Percentiles rank a stretch among this genome's conserved stretches.
Evolutionary conservation across 53 echinoderm and acorn worm species (phyloP).

Genomic region (Paracentrotus lividus): DNA sequence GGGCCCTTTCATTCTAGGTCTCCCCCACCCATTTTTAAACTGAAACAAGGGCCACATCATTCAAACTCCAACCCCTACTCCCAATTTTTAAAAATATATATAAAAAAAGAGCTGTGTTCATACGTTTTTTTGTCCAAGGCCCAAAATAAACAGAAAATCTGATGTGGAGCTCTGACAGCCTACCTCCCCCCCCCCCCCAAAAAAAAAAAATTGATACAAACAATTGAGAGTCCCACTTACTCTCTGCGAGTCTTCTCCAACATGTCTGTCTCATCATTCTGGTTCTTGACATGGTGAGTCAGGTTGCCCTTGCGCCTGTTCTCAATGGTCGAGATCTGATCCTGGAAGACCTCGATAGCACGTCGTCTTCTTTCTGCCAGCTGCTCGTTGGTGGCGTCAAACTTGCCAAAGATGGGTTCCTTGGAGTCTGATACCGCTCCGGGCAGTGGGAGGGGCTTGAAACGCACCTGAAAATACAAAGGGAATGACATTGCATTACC

Average conservation of each 20-base stretch:
- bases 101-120: too few species aligned
- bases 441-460: conserved; percentile 97
- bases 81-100: too few species aligned
- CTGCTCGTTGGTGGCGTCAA: conserved; percentile 96
- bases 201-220: too few species aligned
- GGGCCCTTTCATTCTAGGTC: too few species aligned
- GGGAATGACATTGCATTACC: too few species aligned
- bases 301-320: conserved; percentile 80
- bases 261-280: conserved; percentile 88
- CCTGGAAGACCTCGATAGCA: conserved; percentile 92
- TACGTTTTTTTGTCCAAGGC: too few species aligned
- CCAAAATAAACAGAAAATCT: too few species aligned
- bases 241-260: conserved; percentile 90
- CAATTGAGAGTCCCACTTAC: conserved; percentile 66
- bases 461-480: conserved; percentile 81
- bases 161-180: too few species aligned
- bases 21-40: too few species aligned
- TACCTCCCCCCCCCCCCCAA: too few species aligned
- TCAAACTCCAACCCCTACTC: too few species aligned
- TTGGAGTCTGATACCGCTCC: conserved; percentile 94
- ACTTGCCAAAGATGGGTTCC: conserved; percentile 97
- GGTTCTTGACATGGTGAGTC: conserved; percentile 83
- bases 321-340: conserved; percentile 88
- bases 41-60: too few species aligned
- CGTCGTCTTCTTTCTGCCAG: conserved; percentile 93